Base-by-base conservation (phyloP, 2,113 vertebrate genomes). In the Mustela lutreola region DNA sequence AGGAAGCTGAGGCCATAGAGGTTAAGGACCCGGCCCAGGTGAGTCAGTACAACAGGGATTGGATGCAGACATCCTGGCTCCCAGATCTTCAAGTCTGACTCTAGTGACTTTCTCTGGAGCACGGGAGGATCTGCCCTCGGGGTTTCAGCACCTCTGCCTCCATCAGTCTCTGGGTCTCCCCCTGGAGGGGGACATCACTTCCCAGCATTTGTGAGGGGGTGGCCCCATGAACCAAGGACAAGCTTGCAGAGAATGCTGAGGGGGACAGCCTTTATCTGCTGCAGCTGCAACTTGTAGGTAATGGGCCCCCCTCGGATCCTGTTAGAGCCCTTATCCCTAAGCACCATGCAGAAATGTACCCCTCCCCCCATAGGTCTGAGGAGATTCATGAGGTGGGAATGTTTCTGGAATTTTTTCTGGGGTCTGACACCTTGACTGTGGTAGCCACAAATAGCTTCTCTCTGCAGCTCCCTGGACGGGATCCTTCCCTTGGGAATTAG, bases 371-470 rank as follows among this genome's bases (percentile, higher is more conserved):
- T 2, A 28, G 28, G 9, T 4, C 28, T 18, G 28, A 39, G 87
- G 12, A 7, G 5, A 9, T 24, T 4, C 33, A 56, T 11, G 42
- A 28, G 4, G 26, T 36, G 31, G 19, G 42, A 1, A 1, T 0
- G 7, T 18, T 53, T 56, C 78, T 11, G 58, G 63, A 19, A 4
- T 58, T 19, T 79, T 21, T 62, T 16, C 50, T 18, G 70, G 7
- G 62, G 14, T 80, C 33, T 0, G 0, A 39, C n/a, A 73, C 33
- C 45, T 9, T 11, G 19, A 16, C 28, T 0, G 7, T 5, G 50
- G 85, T 33, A 15, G 19, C 31, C 16, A 18, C 2, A 9, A 2
- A 0, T 3, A 15, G 60, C 24, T 0, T 2, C 28, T 22, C 33
- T 2, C 11, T 1, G 0, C 63, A 12, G 21, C 1, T 5, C 5